Evolutionary conservation across 2,797 vertebrate genomes (phyloP).

Genomic region (Cyprinodon diabolis): DNA sequence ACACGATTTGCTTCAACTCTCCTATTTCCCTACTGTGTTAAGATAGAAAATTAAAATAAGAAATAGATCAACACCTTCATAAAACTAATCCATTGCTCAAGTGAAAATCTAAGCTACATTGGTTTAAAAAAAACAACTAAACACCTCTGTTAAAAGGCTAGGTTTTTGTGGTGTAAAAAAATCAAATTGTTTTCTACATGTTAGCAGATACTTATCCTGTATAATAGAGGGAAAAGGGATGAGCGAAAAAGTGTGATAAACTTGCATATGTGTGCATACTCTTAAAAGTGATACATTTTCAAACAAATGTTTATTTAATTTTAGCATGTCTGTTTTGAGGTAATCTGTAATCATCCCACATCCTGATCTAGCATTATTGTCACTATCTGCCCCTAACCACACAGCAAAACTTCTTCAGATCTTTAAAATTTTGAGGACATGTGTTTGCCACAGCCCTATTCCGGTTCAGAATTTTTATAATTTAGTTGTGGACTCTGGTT

Average conservation of each 20-base stretch:
- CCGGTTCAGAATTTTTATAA: neutral
- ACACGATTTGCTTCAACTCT: conserved; percentile 26
- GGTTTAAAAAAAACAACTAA: neutral
- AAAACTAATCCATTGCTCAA: neutral
- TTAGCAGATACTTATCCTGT: neutral
- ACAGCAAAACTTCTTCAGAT: neutral
- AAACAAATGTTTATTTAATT: neutral
- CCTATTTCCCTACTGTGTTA: conserved; percentile 33
- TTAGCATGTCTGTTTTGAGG: neutral
- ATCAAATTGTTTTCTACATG: neutral
- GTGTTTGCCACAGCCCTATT: neutral
- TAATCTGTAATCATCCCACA: neutral
- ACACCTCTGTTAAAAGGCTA: neutral
- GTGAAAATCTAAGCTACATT: conserved; percentile 2
- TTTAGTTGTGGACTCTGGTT: neutral
- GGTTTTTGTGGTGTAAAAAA: neutral
- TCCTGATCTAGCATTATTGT: neutral
- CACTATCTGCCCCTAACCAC: neutral
- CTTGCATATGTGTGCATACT: neutral
- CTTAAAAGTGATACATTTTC: neutral
- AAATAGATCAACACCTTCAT: conserved; percentile 14
- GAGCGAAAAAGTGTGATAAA: neutral
- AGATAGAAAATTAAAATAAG: conserved; percentile 33
- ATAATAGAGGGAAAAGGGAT: neutral
- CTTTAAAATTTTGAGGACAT: neutral